Conservation (phyloP, 2,888 invertebrate genomes). For the Micoletzkya japonica region DNA sequence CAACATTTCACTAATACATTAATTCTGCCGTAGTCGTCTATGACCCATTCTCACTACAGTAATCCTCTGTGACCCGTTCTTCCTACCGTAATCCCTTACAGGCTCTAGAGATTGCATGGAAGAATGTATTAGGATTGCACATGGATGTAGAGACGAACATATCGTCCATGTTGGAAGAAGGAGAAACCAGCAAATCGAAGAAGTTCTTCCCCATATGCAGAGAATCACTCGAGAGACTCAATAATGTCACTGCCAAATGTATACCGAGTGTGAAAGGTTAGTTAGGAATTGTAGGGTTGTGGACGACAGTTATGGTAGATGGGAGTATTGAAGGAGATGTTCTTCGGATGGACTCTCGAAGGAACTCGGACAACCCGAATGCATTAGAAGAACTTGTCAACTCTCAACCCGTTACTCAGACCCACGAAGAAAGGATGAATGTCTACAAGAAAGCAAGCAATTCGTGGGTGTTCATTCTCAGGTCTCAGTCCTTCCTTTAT, state of each 20-base stretch:
- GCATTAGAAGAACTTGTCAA: too few species aligned
- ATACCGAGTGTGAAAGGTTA: neutral
- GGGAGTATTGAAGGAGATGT: neutral
- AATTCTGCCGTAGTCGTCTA: too few species aligned
- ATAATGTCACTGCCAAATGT: neutral
- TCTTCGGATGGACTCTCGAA: too few species aligned
- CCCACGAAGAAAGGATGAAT: conserved; percentile 9
- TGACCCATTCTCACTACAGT: neutral
- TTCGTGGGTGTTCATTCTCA: too few species aligned
- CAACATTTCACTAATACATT: too few species aligned
- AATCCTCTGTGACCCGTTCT: neutral
- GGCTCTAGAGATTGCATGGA: conserved; percentile 6
- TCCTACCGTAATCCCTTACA: neutral
- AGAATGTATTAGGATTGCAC: neutral
- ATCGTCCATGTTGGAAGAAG: neutral
- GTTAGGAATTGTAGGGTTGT: neutral
- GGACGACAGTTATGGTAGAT: too few species aligned
- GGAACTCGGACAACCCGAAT: too few species aligned
- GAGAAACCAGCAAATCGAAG: neutral
- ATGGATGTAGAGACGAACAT: neutral
- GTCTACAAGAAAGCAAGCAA: conserved; percentile 2
- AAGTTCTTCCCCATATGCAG: neutral
- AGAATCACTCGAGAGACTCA: neutral
- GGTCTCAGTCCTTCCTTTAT: too few species aligned
- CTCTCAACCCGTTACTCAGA: too few species aligned